Evolutionary conservation across 2,113 vertebrate genomes (phyloP), one percentile per base, ranked within the genome.

Genomic region (Cyrtonyx montezumae): DNA sequence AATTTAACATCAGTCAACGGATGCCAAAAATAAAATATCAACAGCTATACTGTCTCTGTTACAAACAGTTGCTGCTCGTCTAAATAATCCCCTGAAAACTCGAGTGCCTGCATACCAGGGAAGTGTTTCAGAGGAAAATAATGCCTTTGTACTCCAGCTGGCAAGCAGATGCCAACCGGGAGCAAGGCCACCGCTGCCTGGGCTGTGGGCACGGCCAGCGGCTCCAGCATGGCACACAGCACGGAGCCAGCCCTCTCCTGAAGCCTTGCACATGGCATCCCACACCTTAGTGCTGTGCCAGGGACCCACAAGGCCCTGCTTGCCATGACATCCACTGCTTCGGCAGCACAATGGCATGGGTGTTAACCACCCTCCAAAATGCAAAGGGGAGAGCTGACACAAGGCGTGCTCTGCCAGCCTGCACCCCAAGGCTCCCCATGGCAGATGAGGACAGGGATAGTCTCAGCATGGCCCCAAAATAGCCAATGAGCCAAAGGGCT

Each of bases 51-150:
- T 77, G 82, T 94, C 89, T 96, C 96, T 0, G 66, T 88, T 91
- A 94, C 93, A 95, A 95, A 95, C 96, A 83, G 95, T 95, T 96
- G 92, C 82, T 92, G 70, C 92, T 90, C 70, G 94, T 84, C 89
- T 75, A 89, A 95, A 91, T 95, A 96, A 96, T 95, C 95, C 81
- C 77, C 91, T 8, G 23, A 97, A 96, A 94, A 21, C 9, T 71
- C 75, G 66, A 79, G 48, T 76, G 84, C 79, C 83, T 62, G 71
- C 79, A 34, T 91, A n/a, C 88, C 87, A 93, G 91, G 87, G 69
- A 88, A 85, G 68, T 7, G 0, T 80, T 95, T 95, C 95, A 95
- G 90, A 94, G 79, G 79, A 79, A 91, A 91, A 75, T 88, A 85
- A 95, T 95, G 88, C 93, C 94, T 96, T 96, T 96, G 90, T 90